A percentile compares a stretch with the other conserved stretches of the same genome.
phyloP scores from a whole-genome alignment of 64 coral and sea anemone genomes.

The Montipora sp. region DNA sequence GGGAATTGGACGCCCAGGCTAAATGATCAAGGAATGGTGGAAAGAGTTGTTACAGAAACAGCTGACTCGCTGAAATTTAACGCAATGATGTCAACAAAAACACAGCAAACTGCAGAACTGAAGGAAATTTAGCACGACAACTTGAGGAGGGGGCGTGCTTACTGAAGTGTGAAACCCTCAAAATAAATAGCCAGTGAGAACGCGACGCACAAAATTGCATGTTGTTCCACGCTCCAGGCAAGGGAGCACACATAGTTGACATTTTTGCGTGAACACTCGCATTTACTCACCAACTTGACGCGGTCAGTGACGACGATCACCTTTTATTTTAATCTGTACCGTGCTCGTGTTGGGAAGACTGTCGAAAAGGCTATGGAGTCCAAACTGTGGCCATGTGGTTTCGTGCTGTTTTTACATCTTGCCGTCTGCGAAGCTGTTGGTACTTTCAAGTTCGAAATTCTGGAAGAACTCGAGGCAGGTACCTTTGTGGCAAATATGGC shows the following conservation, averaged over 20 bases:
- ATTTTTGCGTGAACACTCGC: conserved; percentile 7
- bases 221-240: background rate
- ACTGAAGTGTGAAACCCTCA: background rate
- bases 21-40: conserved; percentile 7
- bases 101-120: background rate
- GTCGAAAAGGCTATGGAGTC: background rate
- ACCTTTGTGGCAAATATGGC: conserved; percentile 65
- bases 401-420: conserved; percentile 2
- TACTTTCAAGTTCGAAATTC: conserved; percentile 36
- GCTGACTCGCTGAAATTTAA: background rate
- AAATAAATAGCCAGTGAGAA: background rate
- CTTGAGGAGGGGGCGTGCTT: background rate
- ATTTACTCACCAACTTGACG: background rate
- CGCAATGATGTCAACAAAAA: background rate
- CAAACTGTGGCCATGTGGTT: background rate
- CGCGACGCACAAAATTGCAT: background rate
- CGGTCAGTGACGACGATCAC: background rate
- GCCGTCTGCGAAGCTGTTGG: background rate
- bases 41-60: background rate
- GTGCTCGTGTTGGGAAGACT: background rate
- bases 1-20: conserved; percentile 32
- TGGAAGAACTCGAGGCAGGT: conserved; percentile 48
- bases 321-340: background rate
- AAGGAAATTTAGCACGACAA: background rate
- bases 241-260: background rate